Base-by-base conservation (phyloP, 2,888 invertebrate species). In the Cryptophagus acutangulus region DNA sequence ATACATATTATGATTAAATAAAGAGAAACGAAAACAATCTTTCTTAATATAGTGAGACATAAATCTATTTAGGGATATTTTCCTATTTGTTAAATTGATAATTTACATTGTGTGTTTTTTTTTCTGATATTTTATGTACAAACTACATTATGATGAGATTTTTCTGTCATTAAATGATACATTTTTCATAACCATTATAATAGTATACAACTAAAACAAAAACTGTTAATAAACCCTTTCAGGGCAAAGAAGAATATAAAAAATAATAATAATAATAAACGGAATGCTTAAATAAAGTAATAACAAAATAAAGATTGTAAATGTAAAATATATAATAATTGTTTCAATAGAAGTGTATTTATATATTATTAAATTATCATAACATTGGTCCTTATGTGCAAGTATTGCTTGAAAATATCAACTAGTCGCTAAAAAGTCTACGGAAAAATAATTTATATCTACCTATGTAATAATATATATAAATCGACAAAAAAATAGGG, bases 401-500 rank as follows among this genome's bases (percentile, higher is more conserved):
- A 54, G 52, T 61, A 62, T 62, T 62, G 62, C 61, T 61, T 54
- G 50, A 55, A 57, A 57, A 58, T 55, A 52, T 50, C 40, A 20
- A 38, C 29, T 46, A 50, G 42, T 38, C 13, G n/a, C n/a, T 20
- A 20, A 20, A 8, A 20, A 20, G 24, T 20, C 6, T 6, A 20
- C n/a, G 6, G 6, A 20, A 20, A 20, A n/a, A 47, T 46, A 31
- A 15, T 48, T 48, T 46, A 46, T 54, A 46, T 50, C 49, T 56
- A 50, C 43, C 46, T 46, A 50, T 52, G 51, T 49, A 56, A 45
- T 51, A 49, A 26, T 46, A 50, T 54, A 48, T 57, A 55, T 53
- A 56, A 55, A 59, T 55, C 48, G 58, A 60, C 57, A 56, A 59
- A 61, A 61, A 62, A 62, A 62, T 57, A 60, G 57, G 58, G 52